Evolutionary conservation across 2,113 vertebrate species (phyloP), one percentile per base, ranked within the genome.

Genomic region (Corythornis vintsioides): DNA sequence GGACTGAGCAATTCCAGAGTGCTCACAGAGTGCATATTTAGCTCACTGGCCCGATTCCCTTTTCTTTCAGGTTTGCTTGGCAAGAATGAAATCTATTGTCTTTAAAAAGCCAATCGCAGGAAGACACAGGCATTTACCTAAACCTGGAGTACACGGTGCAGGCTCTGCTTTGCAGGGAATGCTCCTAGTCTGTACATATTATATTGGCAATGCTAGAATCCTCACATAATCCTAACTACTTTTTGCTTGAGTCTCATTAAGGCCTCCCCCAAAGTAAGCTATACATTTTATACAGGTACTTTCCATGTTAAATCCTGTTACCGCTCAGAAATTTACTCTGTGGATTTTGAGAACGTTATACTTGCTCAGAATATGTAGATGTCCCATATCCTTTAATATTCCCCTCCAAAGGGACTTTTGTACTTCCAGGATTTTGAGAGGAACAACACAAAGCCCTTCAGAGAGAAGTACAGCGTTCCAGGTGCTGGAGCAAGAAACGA

Each of bases 1-100:
- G 60, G 52, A 45, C 71, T 95, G 89, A 94, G 92, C 92, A 88
- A 70, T 91, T 94, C 87, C 69, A 80, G 71, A 67, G 63, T 26
- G 28, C 40, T 91, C 93, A 87, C 73, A 80, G 71, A 67, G 63
- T 26, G 28, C 40, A 40, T 80, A 47, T 91, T 87, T 70, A 73
- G 38, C 84, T 94, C 76, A 48, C 59, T 74, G 57, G 47, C 72
- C 76, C 40, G 18, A 74, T 74, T 85, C 64, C 59, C 60, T 92
- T 72, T 76, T 65, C 65, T 86, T 84, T 90, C 70, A 79, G 55
- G 60, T 83, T 81, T 76, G 7, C n/a, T 79, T 43, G 24, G 33
- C 76, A 79, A 70, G 47, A 84, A 78, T 79, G 7, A 85, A 93
- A 53, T 59, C 40, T 40, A 63, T 70, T 89, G 70, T 55, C 75